phyloP scores from a whole-genome alignment of 1,140 invertebrate genomes.

The Laupala kohalensis region DNA sequence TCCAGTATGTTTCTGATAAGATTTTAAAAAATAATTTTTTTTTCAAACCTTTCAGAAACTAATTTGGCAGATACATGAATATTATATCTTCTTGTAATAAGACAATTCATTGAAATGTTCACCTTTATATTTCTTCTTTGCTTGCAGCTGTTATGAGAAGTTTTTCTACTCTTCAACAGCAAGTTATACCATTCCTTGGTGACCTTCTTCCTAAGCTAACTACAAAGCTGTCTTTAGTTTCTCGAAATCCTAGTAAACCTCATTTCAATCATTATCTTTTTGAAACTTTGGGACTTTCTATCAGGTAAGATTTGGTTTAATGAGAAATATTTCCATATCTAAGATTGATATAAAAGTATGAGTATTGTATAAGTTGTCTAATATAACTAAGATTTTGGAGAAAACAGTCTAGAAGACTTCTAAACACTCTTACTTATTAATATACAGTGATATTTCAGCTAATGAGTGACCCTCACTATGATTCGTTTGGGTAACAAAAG shows the following conservation, averaged over 20 bases:
- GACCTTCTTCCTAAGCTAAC: slow-evolving; percentile 72
- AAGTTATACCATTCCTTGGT: slow-evolving; percentile 65
- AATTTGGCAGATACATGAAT: no score
- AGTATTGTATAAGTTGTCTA: background rate
- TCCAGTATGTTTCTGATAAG: no score
- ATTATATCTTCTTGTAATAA: no score
- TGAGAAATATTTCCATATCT: background rate
- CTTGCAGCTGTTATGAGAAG: slow-evolving; percentile 73
- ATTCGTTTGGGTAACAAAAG: no score
- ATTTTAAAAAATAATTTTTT: no score
- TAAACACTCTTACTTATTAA: no score
- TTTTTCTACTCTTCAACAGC: slow-evolving; percentile 67
- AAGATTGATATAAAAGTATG: background rate
- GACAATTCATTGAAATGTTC: no score
- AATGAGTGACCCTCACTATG: no score
- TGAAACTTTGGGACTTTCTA: slow-evolving; percentile 78
- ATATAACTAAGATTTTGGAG: background rate
- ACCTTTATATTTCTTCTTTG: no score
- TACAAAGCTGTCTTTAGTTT: slow-evolving; percentile 65
- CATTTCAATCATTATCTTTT: slow-evolving; percentile 97
- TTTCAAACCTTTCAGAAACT: no score
- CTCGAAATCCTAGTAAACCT: slow-evolving; percentile 89
- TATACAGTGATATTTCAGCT: no score
- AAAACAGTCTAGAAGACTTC: no score
- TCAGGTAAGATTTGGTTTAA: slow-evolving; percentile 42